Evolutionary conservation across 2,888 invertebrate species (phyloP).

Genomic region (Galerucella pusilla): DNA sequence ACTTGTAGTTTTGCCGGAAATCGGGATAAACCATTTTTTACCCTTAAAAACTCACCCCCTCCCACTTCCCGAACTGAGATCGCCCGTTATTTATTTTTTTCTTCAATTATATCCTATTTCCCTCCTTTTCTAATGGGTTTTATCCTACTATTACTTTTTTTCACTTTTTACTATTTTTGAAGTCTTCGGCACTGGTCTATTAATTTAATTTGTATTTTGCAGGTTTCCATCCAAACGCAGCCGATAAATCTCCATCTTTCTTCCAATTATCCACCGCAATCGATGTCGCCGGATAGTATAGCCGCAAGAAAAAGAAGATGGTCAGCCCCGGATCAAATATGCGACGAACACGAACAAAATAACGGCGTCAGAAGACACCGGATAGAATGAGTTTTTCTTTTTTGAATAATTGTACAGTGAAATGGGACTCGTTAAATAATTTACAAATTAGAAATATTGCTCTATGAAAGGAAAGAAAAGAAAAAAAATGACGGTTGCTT

Average conservation of each 20-base stretch:
- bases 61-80: too few relatives aligned
- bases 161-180: too few relatives aligned
- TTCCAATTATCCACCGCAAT: slow-evolving; percentile 46
- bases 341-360: slow-evolving; percentile 60
- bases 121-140: too few relatives aligned
- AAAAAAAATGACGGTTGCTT: slow-evolving; percentile 45
- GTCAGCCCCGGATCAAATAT: slow-evolving; percentile 68
- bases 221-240: slow-evolving; percentile 45
- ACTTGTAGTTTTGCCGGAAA: too few relatives aligned
- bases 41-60: too few relatives aligned
- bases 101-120: too few relatives aligned
- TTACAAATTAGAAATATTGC: slow-evolving; percentile 45
- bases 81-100: too few relatives aligned
- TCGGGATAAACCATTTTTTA: too few relatives aligned
- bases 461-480: slow-evolving; percentile 39
- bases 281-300: slow-evolving; percentile 47
- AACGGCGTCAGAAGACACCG: slow-evolving; percentile 35
- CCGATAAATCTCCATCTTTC: slow-evolving; percentile 52
- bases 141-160: too few relatives aligned
- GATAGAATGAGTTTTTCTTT: slow-evolving; percentile 14
- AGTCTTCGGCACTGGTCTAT: too few relatives aligned
- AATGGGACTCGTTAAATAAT: slow-evolving; percentile 45
- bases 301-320: slow-evolving; percentile 63
- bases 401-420: slow-evolving; percentile 37
- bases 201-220: background rate